These are phyloP conservation scores for Psammodynastes pulverulentus DNA, from an alignment of 2,113 vertebrate genomes.

Conservation along the genomic window DNA sequence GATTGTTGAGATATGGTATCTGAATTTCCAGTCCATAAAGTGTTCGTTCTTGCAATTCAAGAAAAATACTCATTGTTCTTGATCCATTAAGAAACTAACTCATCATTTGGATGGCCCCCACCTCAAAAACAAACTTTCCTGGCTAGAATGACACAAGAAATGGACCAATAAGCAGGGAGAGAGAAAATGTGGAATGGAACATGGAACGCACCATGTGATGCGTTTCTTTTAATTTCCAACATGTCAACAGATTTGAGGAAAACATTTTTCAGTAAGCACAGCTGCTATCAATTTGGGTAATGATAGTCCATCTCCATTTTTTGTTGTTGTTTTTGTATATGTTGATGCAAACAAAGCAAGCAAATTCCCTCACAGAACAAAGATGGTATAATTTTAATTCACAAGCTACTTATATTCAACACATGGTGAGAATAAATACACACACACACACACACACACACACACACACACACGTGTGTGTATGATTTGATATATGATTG, in stretches of 20 bases:
- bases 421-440: slow-evolving; percentile 54
- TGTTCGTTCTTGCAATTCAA: neutral
- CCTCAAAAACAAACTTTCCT: neutral
- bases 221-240: slow-evolving; percentile 53
- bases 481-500: neutral
- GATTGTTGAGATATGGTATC: neutral
- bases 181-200: slow-evolving; percentile 28
- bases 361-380: slow-evolving; percentile 53
- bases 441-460: slow-evolving; percentile 43
- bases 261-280: slow-evolving; percentile 69
- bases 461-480: too few relatives aligned
- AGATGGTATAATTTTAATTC: slow-evolving; percentile 58
- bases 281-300: slow-evolving; percentile 76
- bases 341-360: slow-evolving; percentile 53
- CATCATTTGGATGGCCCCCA: neutral
- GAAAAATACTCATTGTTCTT: neutral
- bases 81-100: neutral
- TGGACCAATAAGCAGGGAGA: slow-evolving; percentile 36
- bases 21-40: neutral
- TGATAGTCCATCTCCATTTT: slow-evolving; percentile 70
- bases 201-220: slow-evolving; percentile 53
- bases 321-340: slow-evolving; percentile 16
- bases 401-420: slow-evolving; percentile 50
- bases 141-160: slow-evolving; percentile 31
- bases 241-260: slow-evolving; percentile 66